phyloP scores from a whole-genome alignment of 2,797 vertebrate species.

The Pyrocephalus nanus region DNA sequence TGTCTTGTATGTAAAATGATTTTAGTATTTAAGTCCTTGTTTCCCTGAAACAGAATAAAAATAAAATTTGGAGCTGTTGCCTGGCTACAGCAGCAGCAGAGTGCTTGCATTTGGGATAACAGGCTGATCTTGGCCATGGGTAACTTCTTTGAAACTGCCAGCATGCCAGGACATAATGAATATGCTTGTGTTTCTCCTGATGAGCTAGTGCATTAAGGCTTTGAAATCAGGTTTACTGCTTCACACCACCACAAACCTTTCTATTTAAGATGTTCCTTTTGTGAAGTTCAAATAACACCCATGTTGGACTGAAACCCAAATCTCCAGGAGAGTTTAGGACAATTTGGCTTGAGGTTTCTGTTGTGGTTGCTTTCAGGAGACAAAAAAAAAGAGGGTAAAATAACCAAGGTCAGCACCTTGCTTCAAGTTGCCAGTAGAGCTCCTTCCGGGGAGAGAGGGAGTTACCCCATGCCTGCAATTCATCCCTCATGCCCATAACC shows the following conservation, averaged over 20 bases:
- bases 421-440: neutral
- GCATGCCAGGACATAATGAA: neutral
- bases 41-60: neutral
- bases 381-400: neutral
- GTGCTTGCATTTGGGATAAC: neutral
- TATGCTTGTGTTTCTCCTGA: neutral
- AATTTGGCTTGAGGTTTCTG: constrained; percentile 34
- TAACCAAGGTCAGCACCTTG: constrained; percentile 34
- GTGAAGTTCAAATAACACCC: constrained; percentile 17
- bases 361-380: neutral
- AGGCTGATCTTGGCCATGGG: neutral
- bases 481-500: neutral
- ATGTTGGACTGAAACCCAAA: neutral
- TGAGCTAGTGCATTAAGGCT: neutral
- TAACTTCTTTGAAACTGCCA: neutral
- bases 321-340: neutral
- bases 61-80: neutral
- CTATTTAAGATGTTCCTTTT: constrained; percentile 1
- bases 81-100: neutral
- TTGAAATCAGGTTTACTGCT: constrained; percentile 21
- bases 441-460: neutral
- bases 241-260: neutral
- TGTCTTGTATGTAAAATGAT: neutral
- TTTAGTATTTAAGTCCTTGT: neutral
- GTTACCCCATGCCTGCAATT: neutral